Evolutionary conservation across 2,797 vertebrate species (phyloP), one percentile per base, ranked within the genome.

Genomic region (Brotogeris chrysoptera): DNA sequence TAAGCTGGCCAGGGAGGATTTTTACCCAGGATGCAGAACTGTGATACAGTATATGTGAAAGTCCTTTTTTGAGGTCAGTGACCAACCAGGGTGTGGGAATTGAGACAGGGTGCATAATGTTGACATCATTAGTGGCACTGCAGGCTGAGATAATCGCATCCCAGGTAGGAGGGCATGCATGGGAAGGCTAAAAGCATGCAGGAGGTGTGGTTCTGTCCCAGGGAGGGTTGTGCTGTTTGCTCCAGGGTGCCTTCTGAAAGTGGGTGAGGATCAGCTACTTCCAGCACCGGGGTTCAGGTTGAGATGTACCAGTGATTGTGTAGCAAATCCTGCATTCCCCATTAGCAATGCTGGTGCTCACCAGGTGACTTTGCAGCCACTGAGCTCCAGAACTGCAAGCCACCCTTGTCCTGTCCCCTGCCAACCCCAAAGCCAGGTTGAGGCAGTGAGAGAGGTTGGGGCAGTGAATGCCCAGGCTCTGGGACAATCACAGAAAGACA

Each of bases 401-500:
- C 47, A 23, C 18, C 69, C 2, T 13, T 34, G 50, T 34, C 25
- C 43, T 18, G 41, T 39, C 30, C 19, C 16, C 55, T 36, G n/a
- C 49, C 49, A 32, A 34, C 50, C 34, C 24, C 63, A 16, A 59
- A 59, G 21, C 55, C 55, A 59, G n/a, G 55, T 16, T 36, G n/a
- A 59, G 15, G 23, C 55, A 59, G 55, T 59, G 55, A 24, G 55
- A 59, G 55, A 59, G 55, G n/a, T 49, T 65, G 2, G 4, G 41
- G 41, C 50, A 24, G 55, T 36, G n/a, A 16, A 36, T 36, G n/a
- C n/a, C 10, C 23, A 36, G 23, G 15, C 55, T 36, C 55, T 36
- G 55, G 53, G 20, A 5, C 1, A 4, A 4, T 6, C 2, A 10
- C 2, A 4, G 52, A 24, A 19, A 18, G 52, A 5, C 3, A 3